Percentiles rank a stretch among this genome's conserved stretches.
phyloP scores from a whole-genome alignment of 2,113 vertebrate species.

The Dunckerocampus dactyliophorus region DNA sequence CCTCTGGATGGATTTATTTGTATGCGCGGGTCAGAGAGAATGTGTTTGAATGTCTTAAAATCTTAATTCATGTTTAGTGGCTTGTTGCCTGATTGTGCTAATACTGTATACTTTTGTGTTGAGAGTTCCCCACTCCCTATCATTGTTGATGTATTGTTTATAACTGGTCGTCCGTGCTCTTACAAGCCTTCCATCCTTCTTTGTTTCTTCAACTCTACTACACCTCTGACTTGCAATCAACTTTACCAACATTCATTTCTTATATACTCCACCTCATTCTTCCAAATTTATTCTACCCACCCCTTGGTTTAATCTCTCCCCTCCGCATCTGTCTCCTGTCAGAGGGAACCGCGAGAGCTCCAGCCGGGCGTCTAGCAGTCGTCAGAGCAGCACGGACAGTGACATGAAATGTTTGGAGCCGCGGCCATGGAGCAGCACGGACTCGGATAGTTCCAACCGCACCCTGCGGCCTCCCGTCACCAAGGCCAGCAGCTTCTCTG shows the following conservation, averaged over 20 bases:
- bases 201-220: background rate
- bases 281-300: constrained; percentile 3
- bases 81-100: constrained; percentile 54
- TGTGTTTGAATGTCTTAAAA: constrained; percentile 28
- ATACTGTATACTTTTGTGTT: constrained; percentile 19
- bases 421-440: constrained; percentile 97
- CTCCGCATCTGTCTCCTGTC: constrained; percentile 30
- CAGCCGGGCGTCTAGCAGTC: constrained; percentile 87
- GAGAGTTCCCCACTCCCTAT: background rate
- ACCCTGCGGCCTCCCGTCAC: constrained; percentile 90
- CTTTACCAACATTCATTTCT: background rate
- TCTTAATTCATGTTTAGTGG: constrained; percentile 30
- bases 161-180: constrained; percentile 13
- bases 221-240: background rate
- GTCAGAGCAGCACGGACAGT: constrained; percentile 97
- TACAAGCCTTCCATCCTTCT: background rate
- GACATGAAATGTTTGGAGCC: constrained; percentile 95
- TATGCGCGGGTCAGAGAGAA: constrained; percentile 7
- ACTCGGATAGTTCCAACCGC: constrained; percentile 91
- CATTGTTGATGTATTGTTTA: constrained; percentile 11
- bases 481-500: constrained; percentile 99
- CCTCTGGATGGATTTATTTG: constrained; percentile 24
- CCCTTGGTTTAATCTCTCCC: constrained; percentile 15
- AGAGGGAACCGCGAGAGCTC: constrained; percentile 88
- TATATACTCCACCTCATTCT: background rate